These are phyloP conservation scores for Brachyhypopomus occidentalis DNA, from an alignment of 2,113 vertebrate genomes.

Conservation along the genomic window DNA sequence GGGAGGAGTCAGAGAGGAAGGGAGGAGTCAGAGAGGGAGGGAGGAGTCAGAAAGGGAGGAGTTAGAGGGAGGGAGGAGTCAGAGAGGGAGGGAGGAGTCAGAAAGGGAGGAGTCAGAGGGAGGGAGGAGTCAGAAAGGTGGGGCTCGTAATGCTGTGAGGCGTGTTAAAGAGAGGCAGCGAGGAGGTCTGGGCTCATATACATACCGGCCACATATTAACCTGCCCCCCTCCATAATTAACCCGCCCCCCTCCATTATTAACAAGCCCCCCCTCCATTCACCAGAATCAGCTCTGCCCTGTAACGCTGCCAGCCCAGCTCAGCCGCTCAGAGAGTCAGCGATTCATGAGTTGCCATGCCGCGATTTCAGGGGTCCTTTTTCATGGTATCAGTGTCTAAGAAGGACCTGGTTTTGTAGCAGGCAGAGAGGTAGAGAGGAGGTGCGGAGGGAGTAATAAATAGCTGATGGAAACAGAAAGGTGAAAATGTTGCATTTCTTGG, in stretches of 20 bases:
- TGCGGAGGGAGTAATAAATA: background rate
- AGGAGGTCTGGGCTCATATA: conserved; percentile 66
- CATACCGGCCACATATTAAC: conserved; percentile 61
- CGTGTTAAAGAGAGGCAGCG: conserved; percentile 69
- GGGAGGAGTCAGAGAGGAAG: too few species aligned
- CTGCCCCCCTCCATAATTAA: conserved; percentile 33
- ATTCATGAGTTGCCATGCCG: conserved; percentile 34
- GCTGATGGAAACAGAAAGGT: conserved; percentile 40
- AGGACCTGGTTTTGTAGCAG: too few species aligned
- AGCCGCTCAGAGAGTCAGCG: conserved; percentile 51
- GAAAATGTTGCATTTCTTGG: background rate
- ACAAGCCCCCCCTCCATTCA: conserved; percentile 55
- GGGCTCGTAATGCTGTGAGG: conserved; percentile 56
- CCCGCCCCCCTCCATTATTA: too few species aligned
- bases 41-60: conserved; percentile 5
- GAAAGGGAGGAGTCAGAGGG: conserved; percentile 26
- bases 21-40: conserved; percentile 2
- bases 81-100: conserved; percentile 57
- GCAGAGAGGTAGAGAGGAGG: too few species aligned
- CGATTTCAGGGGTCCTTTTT: background rate
- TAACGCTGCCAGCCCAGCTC: conserved; percentile 48
- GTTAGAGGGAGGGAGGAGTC: too few species aligned
- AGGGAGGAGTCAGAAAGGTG: conserved; percentile 34
- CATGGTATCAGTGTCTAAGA: too few species aligned
- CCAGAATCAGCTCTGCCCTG: conserved; percentile 64